These are phyloP conservation scores for Drepana falcataria DNA, from an alignment of 2,888 invertebrate species.

Conservation along the genomic window DNA sequence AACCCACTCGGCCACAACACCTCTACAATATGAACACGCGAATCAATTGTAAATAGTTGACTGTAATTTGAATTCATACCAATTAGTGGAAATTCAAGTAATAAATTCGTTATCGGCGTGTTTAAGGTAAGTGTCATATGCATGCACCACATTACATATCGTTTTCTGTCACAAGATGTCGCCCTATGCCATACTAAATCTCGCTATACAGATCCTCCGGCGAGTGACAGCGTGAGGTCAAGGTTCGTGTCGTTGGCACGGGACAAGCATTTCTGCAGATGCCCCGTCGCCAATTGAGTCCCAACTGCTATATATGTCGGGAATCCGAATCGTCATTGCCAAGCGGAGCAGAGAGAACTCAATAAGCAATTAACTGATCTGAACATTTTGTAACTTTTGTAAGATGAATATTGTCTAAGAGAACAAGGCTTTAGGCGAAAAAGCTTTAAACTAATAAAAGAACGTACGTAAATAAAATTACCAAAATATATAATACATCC, in stretches of 20 bases:
- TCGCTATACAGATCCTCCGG: no score
- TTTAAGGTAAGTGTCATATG: no score
- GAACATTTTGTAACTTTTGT: background rate
- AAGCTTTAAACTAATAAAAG: no score
- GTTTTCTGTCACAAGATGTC: no score
- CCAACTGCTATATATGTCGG: background rate
- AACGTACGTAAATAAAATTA: no score
- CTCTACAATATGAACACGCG: no score
- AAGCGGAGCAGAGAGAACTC: background rate
- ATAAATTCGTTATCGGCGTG: slow-evolving; percentile 35
- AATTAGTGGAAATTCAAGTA: slow-evolving; percentile 10
- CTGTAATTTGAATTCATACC: background rate
- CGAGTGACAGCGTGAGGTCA: slow-evolving; percentile 51
- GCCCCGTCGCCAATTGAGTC: slow-evolving; percentile 12
- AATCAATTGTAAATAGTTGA: background rate
- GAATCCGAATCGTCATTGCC: background rate
- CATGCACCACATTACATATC: no score
- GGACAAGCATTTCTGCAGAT: slow-evolving; percentile 43
- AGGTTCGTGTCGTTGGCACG: slow-evolving; percentile 68
- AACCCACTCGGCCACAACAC: no score
- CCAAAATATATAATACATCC: no score
- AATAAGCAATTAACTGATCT: background rate
- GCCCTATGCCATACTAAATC: no score
- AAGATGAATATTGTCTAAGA: no score
- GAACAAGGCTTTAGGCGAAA: no score